A percentile compares a stretch with the other conserved stretches of the same genome.
Conservation (phyloP, 2,888 invertebrate species). For the Corythucha ciliata region DNA sequence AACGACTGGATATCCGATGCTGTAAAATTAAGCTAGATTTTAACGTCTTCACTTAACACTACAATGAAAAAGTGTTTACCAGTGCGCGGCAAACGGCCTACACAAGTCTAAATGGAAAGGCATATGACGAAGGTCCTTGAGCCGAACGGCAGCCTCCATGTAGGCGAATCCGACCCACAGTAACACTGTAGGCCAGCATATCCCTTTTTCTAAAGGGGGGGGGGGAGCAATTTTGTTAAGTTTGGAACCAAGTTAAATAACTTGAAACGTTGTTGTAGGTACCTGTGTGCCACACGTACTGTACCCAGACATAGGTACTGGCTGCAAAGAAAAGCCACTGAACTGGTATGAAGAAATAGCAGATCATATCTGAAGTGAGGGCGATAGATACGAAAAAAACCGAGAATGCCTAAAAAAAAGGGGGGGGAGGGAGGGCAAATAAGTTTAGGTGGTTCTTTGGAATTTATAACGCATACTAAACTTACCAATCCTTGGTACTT, state of each 20-base stretch:
- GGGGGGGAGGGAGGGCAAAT: no score
- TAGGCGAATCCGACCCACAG: constrained; percentile 91
- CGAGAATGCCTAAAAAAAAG: constrained; percentile 76
- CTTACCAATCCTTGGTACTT: constrained; percentile 95
- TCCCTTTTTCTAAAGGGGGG: constrained; percentile 80
- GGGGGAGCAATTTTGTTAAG: no score
- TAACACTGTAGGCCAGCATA: constrained; percentile 88
- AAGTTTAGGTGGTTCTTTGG: background rate
- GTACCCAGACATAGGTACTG: constrained; percentile 98
- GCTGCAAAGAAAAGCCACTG: constrained; percentile 97
- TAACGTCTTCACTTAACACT: background rate
- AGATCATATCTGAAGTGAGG: constrained; percentile 95
- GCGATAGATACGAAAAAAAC: constrained; percentile 97
- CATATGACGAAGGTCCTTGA: constrained; percentile 71
- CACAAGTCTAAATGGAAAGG: constrained; percentile 82
- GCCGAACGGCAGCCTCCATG: constrained; percentile 81
- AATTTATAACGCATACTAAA: constrained; percentile 33
- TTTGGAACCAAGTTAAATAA: no score
- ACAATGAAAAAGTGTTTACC: constrained; percentile 49
- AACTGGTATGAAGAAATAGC: constrained; percentile 96
- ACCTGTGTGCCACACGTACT: constrained; percentile 97
- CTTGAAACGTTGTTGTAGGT: no score
- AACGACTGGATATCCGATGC: constrained; percentile 88
- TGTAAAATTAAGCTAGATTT: constrained; percentile 42
- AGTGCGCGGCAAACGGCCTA: constrained; percentile 93